Conservation (phyloP, 1,140 invertebrate species). For the Drosophila lini region DNA sequence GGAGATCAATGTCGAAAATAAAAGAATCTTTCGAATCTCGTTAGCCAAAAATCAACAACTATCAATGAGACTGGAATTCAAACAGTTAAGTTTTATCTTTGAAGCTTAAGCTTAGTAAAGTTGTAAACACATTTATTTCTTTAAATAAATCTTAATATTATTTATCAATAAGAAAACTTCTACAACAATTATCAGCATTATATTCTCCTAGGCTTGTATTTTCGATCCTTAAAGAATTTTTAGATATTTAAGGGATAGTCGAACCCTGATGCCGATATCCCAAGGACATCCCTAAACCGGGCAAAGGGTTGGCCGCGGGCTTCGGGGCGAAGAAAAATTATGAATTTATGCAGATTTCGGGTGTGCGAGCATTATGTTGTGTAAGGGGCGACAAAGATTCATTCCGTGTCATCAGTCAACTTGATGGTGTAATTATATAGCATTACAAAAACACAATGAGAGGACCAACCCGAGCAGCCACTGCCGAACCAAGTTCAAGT, state of each 20-base stretch:
- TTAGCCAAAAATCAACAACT: constrained; percentile 12
- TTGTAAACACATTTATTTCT: neutral
- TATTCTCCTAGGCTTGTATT: neutral
- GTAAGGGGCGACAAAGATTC: constrained; percentile 82
- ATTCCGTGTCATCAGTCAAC: constrained; percentile 84
- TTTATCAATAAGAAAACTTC: neutral
- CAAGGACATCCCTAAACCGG: constrained; percentile 25
- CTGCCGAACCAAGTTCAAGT: constrained; percentile 65
- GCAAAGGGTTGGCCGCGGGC: constrained; percentile 36
- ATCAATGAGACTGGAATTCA: neutral
- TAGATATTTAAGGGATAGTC: neutral
- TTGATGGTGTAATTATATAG: constrained; percentile 84
- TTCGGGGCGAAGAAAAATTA: constrained; percentile 67
- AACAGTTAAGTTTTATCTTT: neutral
- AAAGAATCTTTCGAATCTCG: neutral
- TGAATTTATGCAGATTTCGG: constrained; percentile 75
- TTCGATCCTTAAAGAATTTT: neutral
- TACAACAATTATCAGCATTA: neutral
- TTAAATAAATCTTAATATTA: neutral
- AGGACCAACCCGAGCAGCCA: constrained; percentile 31
- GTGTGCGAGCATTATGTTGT: constrained; percentile 36
- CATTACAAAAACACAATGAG: constrained; percentile 65
- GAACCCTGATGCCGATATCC: neutral
- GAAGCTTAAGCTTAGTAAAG: neutral
- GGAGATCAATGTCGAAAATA: constrained; percentile 11